phyloP scores from a whole-genome alignment of 2,888 invertebrate species.

The Alitta virens region DNA sequence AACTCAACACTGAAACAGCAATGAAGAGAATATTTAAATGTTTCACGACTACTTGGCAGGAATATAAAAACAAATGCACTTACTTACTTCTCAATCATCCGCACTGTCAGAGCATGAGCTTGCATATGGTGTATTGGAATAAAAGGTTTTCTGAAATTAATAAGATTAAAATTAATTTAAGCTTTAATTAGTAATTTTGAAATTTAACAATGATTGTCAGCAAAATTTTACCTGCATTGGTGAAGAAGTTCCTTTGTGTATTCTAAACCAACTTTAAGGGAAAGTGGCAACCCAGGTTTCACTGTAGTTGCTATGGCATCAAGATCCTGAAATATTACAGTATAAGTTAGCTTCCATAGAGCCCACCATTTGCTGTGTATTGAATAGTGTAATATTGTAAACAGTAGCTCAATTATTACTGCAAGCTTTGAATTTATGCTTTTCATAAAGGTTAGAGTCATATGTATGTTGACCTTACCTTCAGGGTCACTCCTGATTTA shows the following conservation, averaged over 20 bases:
- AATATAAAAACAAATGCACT: background rate
- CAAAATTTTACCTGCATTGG: slow-evolving; percentile 45
- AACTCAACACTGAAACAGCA: slow-evolving; percentile 64
- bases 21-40: background rate
- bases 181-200: background rate
- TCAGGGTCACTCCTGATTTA: slow-evolving; percentile 15
- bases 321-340: slow-evolving; percentile 61
- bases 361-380: no score
- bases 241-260: slow-evolving; percentile 77
- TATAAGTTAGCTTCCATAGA: no score
- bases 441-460: no score
- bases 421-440: no score
- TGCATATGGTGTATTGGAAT: slow-evolving; percentile 99
- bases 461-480: no score
- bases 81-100: slow-evolving; percentile 68
- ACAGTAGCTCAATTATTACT: no score
- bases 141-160: slow-evolving; percentile 63
- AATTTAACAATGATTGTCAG: no score
- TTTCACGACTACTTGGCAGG: background rate
- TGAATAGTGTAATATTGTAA: no score
- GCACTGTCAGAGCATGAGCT: slow-evolving; percentile 89
- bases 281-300: slow-evolving; percentile 80
- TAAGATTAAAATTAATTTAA: background rate
- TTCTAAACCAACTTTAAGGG: slow-evolving; percentile 75
- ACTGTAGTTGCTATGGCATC: slow-evolving; percentile 90